These are phyloP conservation scores for Pitta sordida DNA, from an alignment of 2,113 vertebrate genomes.

Conservation along the genomic window DNA sequence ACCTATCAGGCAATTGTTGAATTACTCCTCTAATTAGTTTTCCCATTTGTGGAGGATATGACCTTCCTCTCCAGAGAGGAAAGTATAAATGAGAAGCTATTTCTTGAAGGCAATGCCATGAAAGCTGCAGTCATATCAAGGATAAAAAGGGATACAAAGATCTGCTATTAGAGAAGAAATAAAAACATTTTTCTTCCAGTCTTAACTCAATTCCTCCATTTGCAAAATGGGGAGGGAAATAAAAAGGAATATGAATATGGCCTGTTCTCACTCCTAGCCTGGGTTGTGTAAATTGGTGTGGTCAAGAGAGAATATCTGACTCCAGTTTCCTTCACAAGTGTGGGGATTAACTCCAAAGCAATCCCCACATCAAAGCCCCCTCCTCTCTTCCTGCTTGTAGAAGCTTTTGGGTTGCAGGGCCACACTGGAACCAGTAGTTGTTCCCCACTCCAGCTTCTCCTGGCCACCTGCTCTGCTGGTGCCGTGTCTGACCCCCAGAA, in stretches of 20 bases:
- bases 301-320: background rate
- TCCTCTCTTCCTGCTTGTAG: background rate
- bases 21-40: slow-evolving; percentile 57
- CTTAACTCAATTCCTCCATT: background rate
- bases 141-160: background rate
- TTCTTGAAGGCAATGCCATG: background rate
- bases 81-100: background rate
- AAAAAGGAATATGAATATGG: background rate
- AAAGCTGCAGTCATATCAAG: background rate
- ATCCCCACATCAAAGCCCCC: background rate
- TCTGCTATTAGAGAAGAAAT: slow-evolving; percentile 7
- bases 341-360: background rate
- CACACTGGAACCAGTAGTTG: background rate
- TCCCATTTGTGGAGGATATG: background rate
- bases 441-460: background rate
- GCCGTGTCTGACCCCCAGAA: background rate
- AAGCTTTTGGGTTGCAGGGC: background rate
- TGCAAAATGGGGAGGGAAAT: background rate
- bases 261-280: background rate
- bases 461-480: background rate
- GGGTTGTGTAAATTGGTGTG: background rate
- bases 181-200: background rate
- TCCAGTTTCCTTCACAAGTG: background rate
- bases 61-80: background rate
- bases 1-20: slow-evolving; percentile 7